A percentile compares a stretch with the other conserved stretches of the same genome.
Evolutionary conservation across 2,113 vertebrate genomes (phyloP).

Genomic region (Tricholaema leucomelas): DNA sequence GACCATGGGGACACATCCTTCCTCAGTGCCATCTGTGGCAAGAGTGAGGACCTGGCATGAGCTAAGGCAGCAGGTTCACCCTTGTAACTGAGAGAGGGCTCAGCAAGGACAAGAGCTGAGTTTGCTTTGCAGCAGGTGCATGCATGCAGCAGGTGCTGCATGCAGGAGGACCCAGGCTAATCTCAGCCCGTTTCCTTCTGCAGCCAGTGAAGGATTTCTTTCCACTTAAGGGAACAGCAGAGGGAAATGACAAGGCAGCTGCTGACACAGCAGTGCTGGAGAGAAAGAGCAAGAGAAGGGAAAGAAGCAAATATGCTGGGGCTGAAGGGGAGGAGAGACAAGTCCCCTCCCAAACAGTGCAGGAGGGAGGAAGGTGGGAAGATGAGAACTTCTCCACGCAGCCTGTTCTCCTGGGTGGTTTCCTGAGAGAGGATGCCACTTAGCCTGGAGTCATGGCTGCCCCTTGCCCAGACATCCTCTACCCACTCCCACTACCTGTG

Average conservation of each 20-base stretch:
- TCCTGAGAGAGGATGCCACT: not conserved
- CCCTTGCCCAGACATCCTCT: not conserved
- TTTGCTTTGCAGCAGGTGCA: not conserved
- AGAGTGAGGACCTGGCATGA: not conserved
- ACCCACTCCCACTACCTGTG: accelerated
- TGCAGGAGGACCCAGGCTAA: not conserved
- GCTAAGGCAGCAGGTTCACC: not conserved
- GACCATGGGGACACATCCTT: not conserved
- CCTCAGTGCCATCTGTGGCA: not conserved
- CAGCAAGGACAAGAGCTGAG: not conserved
- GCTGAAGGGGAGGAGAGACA: not conserved
- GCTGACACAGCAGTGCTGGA: slow-evolving; percentile 58
- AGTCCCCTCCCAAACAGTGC: not conserved
- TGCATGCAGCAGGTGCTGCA: accelerated
- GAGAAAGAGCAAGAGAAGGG: not conserved
- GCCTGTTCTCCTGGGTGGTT: not conserved
- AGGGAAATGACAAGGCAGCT: slow-evolving; percentile 46
- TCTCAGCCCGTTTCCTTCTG: slow-evolving; percentile 36
- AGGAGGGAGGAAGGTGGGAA: not conserved
- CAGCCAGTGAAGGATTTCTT: slow-evolving; percentile 36
- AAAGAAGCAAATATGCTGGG: not conserved
- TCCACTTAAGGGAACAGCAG: slow-evolving; percentile 38
- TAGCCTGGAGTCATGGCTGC: not conserved
- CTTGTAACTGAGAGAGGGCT: not conserved
- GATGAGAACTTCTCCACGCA: not conserved